These are phyloP conservation scores for Fringilla coelebs DNA, from an alignment of 2,797 vertebrate genomes.

Conservation along the genomic window DNA sequence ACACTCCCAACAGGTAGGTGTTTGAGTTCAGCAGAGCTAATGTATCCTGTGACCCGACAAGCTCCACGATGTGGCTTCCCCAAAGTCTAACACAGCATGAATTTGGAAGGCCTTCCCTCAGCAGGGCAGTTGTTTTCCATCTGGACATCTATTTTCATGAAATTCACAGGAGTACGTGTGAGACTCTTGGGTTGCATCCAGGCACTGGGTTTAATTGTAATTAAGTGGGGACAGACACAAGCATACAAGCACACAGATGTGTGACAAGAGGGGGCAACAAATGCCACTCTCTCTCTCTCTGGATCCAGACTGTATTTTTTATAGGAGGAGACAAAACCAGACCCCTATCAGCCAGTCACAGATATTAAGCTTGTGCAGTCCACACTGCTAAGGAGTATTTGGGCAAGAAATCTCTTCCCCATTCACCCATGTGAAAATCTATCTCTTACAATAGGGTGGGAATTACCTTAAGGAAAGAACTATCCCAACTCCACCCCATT, in stretches of 20 bases:
- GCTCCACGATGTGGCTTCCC: not conserved
- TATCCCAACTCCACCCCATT: not conserved
- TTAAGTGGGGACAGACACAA: not conserved
- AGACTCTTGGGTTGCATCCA: not conserved
- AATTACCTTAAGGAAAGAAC: not conserved
- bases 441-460: not conserved
- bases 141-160: not conserved
- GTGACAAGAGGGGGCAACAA: not conserved
- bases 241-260: not conserved
- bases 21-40: not conserved
- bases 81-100: not conserved
- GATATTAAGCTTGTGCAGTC: not conserved
- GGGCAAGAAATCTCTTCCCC: not conserved
- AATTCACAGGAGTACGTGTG: rapidly evolving
- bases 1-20: not conserved
- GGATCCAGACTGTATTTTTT: not conserved
- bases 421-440: not conserved
- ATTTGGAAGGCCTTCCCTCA: not conserved
- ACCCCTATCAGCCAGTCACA: not conserved
- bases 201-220: not conserved
- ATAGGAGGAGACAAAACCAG: not conserved
- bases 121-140: not conserved
- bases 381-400: not conserved
- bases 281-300: not conserved
- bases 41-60: not conserved